phyloP scores from a whole-genome alignment of 2,888 invertebrate genomes.

The Oligia strigilis region DNA sequence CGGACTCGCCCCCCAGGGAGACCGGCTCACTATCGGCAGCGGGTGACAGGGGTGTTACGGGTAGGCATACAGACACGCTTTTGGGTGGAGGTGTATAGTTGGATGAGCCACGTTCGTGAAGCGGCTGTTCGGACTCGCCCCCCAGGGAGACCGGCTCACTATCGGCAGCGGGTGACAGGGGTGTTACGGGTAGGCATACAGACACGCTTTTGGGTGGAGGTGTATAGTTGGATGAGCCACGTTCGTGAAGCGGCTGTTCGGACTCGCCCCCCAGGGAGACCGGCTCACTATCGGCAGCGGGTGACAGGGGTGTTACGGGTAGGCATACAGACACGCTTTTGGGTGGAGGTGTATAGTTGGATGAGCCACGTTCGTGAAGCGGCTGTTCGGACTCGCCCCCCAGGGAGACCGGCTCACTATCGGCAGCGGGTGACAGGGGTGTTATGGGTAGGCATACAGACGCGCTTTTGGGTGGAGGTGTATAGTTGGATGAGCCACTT shows the following conservation, averaged over 20 bases:
- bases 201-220: too few relatives aligned
- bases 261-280: slow-evolving; percentile 75
- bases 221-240: slow-evolving; percentile 6
- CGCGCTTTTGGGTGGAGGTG: too few relatives aligned
- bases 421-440: slow-evolving; percentile 63
- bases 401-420: slow-evolving; percentile 78
- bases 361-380: slow-evolving; percentile 72
- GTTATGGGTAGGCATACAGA: slow-evolving; percentile 13
- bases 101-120: slow-evolving; percentile 72
- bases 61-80: slow-evolving; percentile 4
- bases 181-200: slow-evolving; percentile 9
- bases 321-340: neutral
- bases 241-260: slow-evolving; percentile 79
- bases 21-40: slow-evolving; percentile 75
- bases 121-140: slow-evolving; percentile 75
- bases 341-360: neutral
- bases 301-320: slow-evolving; percentile 44
- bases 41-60: slow-evolving; percentile 53
- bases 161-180: slow-evolving; percentile 69
- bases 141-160: slow-evolving; percentile 77
- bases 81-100: neutral
- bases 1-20: slow-evolving; percentile 75
- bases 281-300: slow-evolving; percentile 75
- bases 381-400: slow-evolving; percentile 75
- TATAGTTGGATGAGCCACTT: neutral